Base-by-base conservation (phyloP, 2,888 invertebrate species). In the Panzeria rudis region DNA sequence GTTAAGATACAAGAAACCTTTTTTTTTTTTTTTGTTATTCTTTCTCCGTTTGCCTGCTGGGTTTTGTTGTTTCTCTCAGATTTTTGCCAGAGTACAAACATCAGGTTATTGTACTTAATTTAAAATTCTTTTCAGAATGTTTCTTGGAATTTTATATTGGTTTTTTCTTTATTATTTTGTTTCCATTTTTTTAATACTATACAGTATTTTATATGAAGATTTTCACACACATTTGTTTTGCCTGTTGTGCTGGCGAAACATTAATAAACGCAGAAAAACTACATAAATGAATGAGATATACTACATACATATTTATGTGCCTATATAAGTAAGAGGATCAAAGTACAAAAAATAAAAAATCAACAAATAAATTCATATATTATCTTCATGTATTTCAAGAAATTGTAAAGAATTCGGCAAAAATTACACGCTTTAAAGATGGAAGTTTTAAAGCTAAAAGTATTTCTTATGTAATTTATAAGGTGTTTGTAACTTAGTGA, bases 101-200 rank as follows among this genome's bases (percentile, higher is more conserved):
- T 52, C 79, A 84, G 84, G 84, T 84, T 84, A 79, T 79, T 84
- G 84, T 79, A 73, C 84, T 84, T 71, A 64, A 84, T 84, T 75
- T 84, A 50, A 79, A 84, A 79, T 84, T 79, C 69, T 84, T 75
- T 79, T 47, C 76, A 62, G 56, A 69, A 69, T 20, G 62, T 64
- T 82, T 82, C 76, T 76, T 76, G 68, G 75, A 75, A 81, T 75
- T 47, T 69, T 61, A 23, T 72, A 79, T 59, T 72, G 6, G 4
- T 54, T 80, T 66, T 13, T 78, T 9, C 20, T 20, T 9, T 7
- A 20, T 61, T 52, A 3, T 71, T 69, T 61, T 41, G 17, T 59
- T 61, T 52, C 50, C 35, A 23, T n/a, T 44, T 25, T 52, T 23
- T 25, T 64, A 25, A 52, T 3, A 9, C 20, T 47, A 59, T 44